phyloP scores from a whole-genome alignment of 1,140 invertebrate genomes.

The Uloborus diversus region DNA sequence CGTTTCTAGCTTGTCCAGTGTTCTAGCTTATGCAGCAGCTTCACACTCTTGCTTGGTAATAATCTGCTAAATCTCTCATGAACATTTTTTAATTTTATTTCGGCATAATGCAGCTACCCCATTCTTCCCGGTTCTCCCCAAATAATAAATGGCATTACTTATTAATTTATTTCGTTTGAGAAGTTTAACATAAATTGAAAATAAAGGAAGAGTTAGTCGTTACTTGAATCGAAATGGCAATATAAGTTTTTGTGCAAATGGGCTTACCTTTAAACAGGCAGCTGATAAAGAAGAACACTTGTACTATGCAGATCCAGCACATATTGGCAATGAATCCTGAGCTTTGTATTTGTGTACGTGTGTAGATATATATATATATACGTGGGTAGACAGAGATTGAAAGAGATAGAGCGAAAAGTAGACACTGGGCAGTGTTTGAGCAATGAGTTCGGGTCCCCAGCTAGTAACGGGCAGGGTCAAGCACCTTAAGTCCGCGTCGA shows the following conservation, averaged over 20 bases:
- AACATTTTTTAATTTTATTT: no score
- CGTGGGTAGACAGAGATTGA: background rate
- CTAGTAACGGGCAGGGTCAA: slow-evolving; percentile 11
- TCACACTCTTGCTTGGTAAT: no score
- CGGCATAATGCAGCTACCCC: no score
- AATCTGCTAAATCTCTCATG: no score
- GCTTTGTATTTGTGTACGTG: slow-evolving; percentile 30
- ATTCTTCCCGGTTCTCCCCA: no score
- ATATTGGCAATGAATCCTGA: slow-evolving; percentile 36
- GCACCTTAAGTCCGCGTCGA: slow-evolving; percentile 9
- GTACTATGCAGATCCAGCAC: slow-evolving; percentile 45
- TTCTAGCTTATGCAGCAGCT: no score
- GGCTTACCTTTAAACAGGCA: slow-evolving; percentile 47
- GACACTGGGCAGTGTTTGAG: slow-evolving; percentile 46
- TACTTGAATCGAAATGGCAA: no score
- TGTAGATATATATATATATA: background rate
- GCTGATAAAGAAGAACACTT: slow-evolving; percentile 54
- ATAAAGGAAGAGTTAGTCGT: no score
- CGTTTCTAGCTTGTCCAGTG: no score
- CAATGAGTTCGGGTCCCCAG: slow-evolving; percentile 26
- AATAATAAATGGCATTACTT: no score
- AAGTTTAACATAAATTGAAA: no score
- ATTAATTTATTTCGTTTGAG: no score
- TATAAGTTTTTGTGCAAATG: background rate
- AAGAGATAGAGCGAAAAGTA: slow-evolving; percentile 17